Conservation (phyloP, 2,797 vertebrate genomes). For the Pangasius krempfi region DNA sequence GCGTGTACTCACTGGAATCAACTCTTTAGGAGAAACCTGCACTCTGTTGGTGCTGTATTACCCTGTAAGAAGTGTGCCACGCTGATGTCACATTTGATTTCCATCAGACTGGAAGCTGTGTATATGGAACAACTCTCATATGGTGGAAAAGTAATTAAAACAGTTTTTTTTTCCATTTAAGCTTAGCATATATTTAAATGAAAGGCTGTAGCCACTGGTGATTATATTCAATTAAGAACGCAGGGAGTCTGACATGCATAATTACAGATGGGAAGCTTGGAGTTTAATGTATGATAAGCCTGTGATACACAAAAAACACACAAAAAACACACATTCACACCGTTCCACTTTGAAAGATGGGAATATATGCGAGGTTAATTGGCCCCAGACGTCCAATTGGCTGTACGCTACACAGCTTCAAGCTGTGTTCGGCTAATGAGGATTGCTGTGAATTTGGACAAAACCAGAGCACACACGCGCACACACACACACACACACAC, state of each 20-base stretch:
- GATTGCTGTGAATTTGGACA: slow-evolving; percentile 2
- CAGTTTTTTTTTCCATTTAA: background rate
- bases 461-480: background rate
- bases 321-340: background rate
- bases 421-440: slow-evolving; percentile 15
- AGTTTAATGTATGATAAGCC: slow-evolving; percentile 15
- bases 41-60: background rate
- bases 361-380: slow-evolving; percentile 30
- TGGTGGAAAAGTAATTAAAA: background rate
- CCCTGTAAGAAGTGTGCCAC: background rate
- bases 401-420: background rate
- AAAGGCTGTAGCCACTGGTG: slow-evolving; percentile 37
- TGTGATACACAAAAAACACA: slow-evolving; percentile 2
- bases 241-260: slow-evolving; percentile 1
- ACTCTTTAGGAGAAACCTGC: too few species aligned
- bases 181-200: background rate
- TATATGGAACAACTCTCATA: background rate
- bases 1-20: background rate
- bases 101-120: background rate
- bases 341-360: background rate
- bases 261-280: background rate
- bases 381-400: slow-evolving; percentile 17
- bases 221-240: slow-evolving; percentile 15
- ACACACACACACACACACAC: background rate
- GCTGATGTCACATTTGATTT: background rate